A percentile compares a stretch with the other conserved stretches of the same genome.
Conservation (phyloP, 1,140 invertebrate species). For the Panagrolaimus sp. region DNA sequence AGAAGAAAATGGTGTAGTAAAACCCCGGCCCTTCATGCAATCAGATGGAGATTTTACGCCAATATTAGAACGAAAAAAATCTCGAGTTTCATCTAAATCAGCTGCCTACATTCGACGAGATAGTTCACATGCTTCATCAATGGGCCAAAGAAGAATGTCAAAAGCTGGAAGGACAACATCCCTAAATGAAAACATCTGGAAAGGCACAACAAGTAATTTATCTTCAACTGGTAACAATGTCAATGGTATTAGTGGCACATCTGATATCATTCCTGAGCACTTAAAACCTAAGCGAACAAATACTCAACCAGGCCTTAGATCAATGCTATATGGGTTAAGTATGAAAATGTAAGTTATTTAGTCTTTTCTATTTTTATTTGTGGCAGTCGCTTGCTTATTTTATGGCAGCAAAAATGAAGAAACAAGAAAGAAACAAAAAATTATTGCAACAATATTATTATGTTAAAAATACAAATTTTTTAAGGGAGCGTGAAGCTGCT, state of each 20-base stretch:
- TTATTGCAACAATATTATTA: not conserved
- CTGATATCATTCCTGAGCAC: not conserved
- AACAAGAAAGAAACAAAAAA: not conserved
- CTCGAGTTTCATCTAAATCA: not conserved
- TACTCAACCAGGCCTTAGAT: not conserved
- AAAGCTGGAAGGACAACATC: not conserved
- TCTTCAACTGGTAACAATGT: no score
- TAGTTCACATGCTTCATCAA: no score
- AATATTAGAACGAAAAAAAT: not conserved
- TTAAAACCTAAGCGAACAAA: conserved; percentile 5
- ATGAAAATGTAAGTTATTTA: not conserved
- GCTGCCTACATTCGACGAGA: no score
- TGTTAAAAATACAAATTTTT: not conserved
- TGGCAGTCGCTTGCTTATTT: not conserved
- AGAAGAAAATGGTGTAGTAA: no score
- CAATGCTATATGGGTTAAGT: not conserved
- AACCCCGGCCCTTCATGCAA: not conserved
- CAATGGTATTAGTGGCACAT: no score
- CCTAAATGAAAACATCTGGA: not conserved
- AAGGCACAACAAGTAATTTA: not conserved
- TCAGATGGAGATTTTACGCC: not conserved
- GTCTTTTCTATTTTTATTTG: no score
- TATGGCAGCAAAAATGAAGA: not conserved
- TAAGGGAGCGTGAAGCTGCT: not conserved
- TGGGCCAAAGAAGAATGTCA: not conserved